Conservation (phyloP, 2,888 invertebrate genomes). For the Hemistola chrysoprasaria region DNA sequence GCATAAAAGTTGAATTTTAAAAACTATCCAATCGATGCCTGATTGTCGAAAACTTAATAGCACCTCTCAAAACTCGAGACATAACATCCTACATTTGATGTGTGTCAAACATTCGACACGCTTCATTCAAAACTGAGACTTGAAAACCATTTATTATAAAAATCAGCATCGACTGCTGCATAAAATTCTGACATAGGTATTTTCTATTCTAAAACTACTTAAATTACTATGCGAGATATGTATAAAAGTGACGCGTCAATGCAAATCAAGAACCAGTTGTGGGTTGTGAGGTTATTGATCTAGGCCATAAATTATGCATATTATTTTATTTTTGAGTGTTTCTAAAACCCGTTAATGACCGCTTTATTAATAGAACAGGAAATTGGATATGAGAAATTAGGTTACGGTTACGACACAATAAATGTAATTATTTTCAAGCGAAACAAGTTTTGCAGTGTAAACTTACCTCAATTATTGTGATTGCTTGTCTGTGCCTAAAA, state of each 20-base stretch:
- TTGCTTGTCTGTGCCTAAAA: too few relatives aligned
- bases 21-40: too few relatives aligned
- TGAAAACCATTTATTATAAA: constrained; percentile 12
- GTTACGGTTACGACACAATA: neutral
- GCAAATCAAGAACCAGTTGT: constrained; percentile 42
- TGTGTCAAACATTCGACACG: constrained; percentile 4
- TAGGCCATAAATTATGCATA: constrained; percentile 40
- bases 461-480: too few relatives aligned
- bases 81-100: constrained; percentile 1
- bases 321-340: constrained; percentile 27
- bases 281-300: constrained; percentile 50
- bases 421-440: too few relatives aligned
- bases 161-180: constrained; percentile 9
- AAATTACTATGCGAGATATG: constrained; percentile 20
- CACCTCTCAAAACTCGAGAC: too few relatives aligned
- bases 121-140: too few relatives aligned
- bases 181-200: constrained; percentile 17
- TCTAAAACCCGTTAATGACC: constrained; percentile 21
- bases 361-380: constrained; percentile 27
- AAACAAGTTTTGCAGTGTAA: too few relatives aligned
- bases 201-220: constrained; percentile 9
- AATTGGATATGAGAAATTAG: constrained; percentile 20
- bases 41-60: too few relatives aligned
- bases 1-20: too few relatives aligned
- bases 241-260: constrained; percentile 21